A percentile compares a stretch with the other conserved stretches of the same genome.
Evolutionary conservation across 2,113 vertebrate genomes (phyloP).

Genomic region (human): GRCh38 chr12:87116501-87117000

Average conservation of each 20-base stretch:
- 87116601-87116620: slow-evolving; percentile 2
- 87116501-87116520: neutral
- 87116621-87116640: neutral
- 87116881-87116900: neutral
- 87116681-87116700: neutral
- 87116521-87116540: neutral
- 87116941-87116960: neutral
- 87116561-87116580: neutral
- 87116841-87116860: neutral
- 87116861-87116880: neutral
- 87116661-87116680: neutral
- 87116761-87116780: neutral
- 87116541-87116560: neutral
- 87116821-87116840: neutral
- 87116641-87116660: neutral
- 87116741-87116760: neutral
- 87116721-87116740: neutral
- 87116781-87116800: neutral
- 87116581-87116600: neutral
- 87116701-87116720: neutral
- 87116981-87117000: neutral
- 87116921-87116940: neutral
- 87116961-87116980: neutral
- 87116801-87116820: neutral
- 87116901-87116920: neutral